Base-by-base conservation (phyloP, 2,888 invertebrate genomes). In the Plagodis dolabraria region DNA sequence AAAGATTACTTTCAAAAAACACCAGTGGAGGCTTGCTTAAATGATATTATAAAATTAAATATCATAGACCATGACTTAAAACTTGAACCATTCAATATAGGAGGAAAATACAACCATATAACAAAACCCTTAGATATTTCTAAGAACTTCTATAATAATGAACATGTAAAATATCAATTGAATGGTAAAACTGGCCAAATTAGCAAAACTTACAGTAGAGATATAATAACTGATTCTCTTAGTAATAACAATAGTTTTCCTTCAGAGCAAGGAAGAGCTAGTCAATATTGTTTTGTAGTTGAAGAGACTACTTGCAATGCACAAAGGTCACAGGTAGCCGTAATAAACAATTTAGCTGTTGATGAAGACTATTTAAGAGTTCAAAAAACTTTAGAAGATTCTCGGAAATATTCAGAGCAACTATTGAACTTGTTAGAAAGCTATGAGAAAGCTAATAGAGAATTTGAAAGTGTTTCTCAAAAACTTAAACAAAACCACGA, bases 401-500 rank as follows among this genome's bases (percentile, higher is more conserved):
- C 85, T 33, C 79, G 76, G 47, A 65, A 58, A 7, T 81, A 79
- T 70, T 77, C 84, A 51, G 50, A 62, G 10, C 70, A 83, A 22
- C 62, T 86, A 11, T 57, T 72, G 9, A 65, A 67, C 56, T 65
- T 85, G 47, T 74, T 89, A 55, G 68, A 79, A 47, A 75, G 71
- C 56, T 86, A 81, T 69, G 81, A 87, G 72, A 80, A 71, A 58
- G 85, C 81, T 11, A 86, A 86, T 61, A 71, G 61, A 48, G 79
- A 83, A 57, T 83, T 83, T 61, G 67, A 78, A 60, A 82, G 77
- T 64, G 61, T 77, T 11, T 72, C 76, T n/a, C 58, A 76, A 56
- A 77, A 69, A 59, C 57, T 79, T 5, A 48, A 43, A 43, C 4
- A 9, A 0, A 22, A 42, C 6, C 33, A 5, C 33, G 0, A 38